Evolutionary conservation across 2,797 vertebrate genomes (phyloP).

Genomic region (Pogonophryne albipinna): DNA sequence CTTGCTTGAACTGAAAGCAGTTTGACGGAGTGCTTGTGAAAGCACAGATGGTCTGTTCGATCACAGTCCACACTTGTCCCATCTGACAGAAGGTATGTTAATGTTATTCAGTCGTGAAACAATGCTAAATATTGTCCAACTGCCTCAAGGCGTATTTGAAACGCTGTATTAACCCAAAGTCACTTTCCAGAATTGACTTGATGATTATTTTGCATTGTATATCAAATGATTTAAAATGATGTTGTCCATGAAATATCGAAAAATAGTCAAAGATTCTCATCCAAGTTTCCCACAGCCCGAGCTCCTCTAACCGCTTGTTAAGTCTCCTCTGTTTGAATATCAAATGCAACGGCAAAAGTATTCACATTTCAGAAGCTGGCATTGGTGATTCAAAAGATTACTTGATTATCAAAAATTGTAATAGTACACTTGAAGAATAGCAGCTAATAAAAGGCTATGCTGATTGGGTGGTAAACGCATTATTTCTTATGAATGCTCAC

Average conservation of each 20-base stretch:
- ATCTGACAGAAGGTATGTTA: conserved; percentile 29
- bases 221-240: too few species aligned
- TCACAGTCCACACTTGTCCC: conserved; percentile 31
- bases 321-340: too few species aligned
- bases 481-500: too few species aligned
- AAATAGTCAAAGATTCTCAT: background rate
- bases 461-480: too few species aligned
- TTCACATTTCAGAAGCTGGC: background rate
- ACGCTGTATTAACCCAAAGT: too few species aligned
- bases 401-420: background rate
- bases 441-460: too few species aligned
- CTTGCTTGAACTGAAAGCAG: conserved; percentile 24
- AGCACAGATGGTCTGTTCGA: conserved; percentile 33
- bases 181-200: background rate
- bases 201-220: background rate
- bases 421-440: background rate
- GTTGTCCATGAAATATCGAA: background rate
- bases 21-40: conserved; percentile 14
- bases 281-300: too few species aligned
- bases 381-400: background rate
- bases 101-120: conserved; percentile 16
- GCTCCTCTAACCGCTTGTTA: background rate
- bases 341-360: background rate
- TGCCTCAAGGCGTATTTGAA: background rate
- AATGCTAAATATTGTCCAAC: background rate